Base-by-base conservation (phyloP, 37 sponge, comb jelly and placozoan species). In the Mnemiopsis leidyi region DNA sequence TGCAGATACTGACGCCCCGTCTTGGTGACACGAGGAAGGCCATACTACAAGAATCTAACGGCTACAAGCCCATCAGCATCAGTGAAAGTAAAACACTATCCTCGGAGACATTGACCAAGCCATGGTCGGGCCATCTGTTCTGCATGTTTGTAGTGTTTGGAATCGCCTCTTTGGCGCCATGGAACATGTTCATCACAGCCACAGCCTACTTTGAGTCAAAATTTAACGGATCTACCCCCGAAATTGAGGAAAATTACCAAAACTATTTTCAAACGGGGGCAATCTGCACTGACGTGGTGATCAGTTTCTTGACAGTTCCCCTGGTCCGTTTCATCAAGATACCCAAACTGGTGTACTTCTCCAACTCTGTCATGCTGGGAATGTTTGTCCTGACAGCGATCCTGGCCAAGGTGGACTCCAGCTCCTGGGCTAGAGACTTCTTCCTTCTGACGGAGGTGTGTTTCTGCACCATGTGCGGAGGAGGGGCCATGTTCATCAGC, bases 191-290 rank as follows among this genome's bases (percentile, higher is more conserved):
- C 38, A 85, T 85, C 26, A 85, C 90, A 39, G 90, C 48, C 0
- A 85, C 48, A 23, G 32, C 82, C 37, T 82, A 82, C 38, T 82
- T 82, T 23, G 90, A 85, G 48, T 23, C 61, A n/a, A 85, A 85
- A 61, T 85, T 85, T 21, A 85, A 85, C 90, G 35, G 35, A 1
- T 85, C 90, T 3, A 36, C 90, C 29, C 90, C 90, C 0, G 90
- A 0, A 3, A 39, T 85, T 21, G 90, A 85, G 48, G 90, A 36
- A n/a, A 85, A 85, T 61, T 85, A 39, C 48, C 40, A 35, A 28
- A 85, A 85, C 90, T 85, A 85, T 39, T 85, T 85, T 29, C 90
- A 85, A 40, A 85, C 90, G 0, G 90, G 90, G 29, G 90, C 90
- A 36, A 85, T 85, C 39, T 39, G 90, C 36, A 37, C 36, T n/a